Base-by-base conservation (phyloP, 1,140 invertebrate genomes). In the Cylas formicarius region DNA sequence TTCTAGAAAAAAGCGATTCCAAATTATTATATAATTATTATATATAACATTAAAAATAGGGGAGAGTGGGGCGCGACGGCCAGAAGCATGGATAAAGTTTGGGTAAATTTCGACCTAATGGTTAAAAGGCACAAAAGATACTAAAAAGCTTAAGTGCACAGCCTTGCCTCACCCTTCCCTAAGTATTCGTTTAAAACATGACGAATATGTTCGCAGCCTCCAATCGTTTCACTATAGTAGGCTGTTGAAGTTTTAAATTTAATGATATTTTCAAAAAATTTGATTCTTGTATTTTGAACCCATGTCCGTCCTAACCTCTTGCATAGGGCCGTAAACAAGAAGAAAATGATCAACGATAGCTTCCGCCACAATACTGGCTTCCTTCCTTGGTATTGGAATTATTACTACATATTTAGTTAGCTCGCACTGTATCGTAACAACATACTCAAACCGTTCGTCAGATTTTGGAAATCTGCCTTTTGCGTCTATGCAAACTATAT, bases 281-380 rank as follows among this genome's bases (percentile, higher is more conserved):
- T 38, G 4, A 26, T 38, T 41, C n/a, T 31, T 34, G 20, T 38
- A 38, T 22, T 38, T 23, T 6, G 21, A 26, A 4, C 21, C 40
- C 31, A 40, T 39, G 14, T 44, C 17, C n/a, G 34, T 44, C n/a
- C 34, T 22, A 3, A 44, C 26, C 28, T 40, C 32, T 24, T 44
- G 22, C 42, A 44, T 44, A 22, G 34, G 17, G 27, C 33, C 42
- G 18, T 40, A 44, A 10, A 44, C 13, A 0, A 22, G 10, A 40
- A 43, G 18, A 21, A 43, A 43, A 17, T 44, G 23, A 3, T 44
- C 42, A 6, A 44, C 26, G 17, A 44, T 44, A 26, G 34, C 42
- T 44, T 44, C 27, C 3, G 34, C 33, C 3, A 44, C 16, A 4
- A 24, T 44, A 10, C n/a, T 27, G 6, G 24, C 37, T 39, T 39